Base-by-base conservation (phyloP, 92 coral and sea anemone genomes). In the Epizoanthus ramosus region DNA sequence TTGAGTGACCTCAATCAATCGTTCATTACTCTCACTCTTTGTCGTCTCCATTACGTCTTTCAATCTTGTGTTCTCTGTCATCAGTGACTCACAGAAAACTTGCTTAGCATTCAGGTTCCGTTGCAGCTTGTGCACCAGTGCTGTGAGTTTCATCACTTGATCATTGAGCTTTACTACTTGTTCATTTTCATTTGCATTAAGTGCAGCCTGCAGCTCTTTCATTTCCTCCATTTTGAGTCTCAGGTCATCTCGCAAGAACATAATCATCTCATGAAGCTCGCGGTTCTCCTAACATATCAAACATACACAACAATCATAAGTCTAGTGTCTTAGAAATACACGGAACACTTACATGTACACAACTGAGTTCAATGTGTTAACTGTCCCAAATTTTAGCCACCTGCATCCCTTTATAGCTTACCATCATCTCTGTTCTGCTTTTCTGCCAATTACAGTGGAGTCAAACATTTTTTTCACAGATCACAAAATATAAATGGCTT, bases 251-350 rank as follows among this genome's bases (percentile, higher is more conserved):
- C 83, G 84, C 41, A 88, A 74, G 3, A 91, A 85, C 71, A 93
- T 74, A 35, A 96, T 91, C 70, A 94, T 71, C 28, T 94, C 97
- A 87, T 89, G 91, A 68, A 96, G 99, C 50, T 96, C 99, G 3
- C 80, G 74, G 72, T 96, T 96, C 87, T 92, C 95, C 99, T 96
- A 81, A 4, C 22, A 6, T 14, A 57, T 24, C 5, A 23, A 17
- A 64, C 25, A 64, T 23, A 64, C 3, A 64, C 13, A 17, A 33
- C 4, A 8, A n/a, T n/a, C n/a, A n/a, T n/a, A n/a, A n/a, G n/a
- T n/a, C n/a, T n/a, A n/a, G n/a, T n/a, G 31, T 28, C 31, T 28
- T n/a, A n/a, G n/a, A 28, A 28, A 28, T 28, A 28, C 31, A 28
- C 0, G 31, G 31, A 28, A 28, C 31, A 28, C 31, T 28, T 28